Evolutionary conservation across 1,140 invertebrate species (phyloP).

Genomic region (Rhopalosiphum maidis): DNA sequence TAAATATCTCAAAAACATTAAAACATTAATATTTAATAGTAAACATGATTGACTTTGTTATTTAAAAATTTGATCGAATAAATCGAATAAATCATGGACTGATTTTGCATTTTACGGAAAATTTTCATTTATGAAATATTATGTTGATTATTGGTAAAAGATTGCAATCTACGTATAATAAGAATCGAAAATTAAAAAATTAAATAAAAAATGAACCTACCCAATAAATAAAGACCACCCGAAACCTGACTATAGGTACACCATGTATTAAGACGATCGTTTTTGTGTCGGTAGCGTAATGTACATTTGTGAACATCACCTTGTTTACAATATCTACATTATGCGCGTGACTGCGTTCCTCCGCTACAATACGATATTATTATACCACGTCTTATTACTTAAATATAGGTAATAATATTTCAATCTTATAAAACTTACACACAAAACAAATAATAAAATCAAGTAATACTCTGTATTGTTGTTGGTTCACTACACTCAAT

Average conservation of each 20-base stretch:
- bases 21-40: too few relatives aligned
- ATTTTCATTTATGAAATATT: too few relatives aligned
- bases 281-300: neutral
- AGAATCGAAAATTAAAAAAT: neutral
- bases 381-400: neutral
- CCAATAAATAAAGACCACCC: too few relatives aligned
- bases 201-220: too few relatives aligned
- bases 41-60: too few relatives aligned
- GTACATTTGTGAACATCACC: neutral
- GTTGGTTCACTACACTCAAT: neutral
- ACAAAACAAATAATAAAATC: slow-evolving; percentile 1
- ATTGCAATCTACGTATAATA: too few relatives aligned
- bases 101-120: too few relatives aligned
- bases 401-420: neutral
- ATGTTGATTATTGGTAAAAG: too few relatives aligned
- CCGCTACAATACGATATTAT: neutral
- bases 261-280: neutral
- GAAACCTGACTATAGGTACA: neutral
- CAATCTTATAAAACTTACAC: neutral
- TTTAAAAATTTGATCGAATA: too few relatives aligned
- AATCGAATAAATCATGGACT: too few relatives aligned
- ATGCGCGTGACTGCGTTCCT: neutral
- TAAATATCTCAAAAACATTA: too few relatives aligned
- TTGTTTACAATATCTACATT: neutral
- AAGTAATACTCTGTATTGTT: neutral